A percentile compares a stretch with the other conserved stretches of the same genome.
Evolutionary conservation across 2,113 vertebrate species (phyloP).

Genomic region (Pedionomus torquatus): DNA sequence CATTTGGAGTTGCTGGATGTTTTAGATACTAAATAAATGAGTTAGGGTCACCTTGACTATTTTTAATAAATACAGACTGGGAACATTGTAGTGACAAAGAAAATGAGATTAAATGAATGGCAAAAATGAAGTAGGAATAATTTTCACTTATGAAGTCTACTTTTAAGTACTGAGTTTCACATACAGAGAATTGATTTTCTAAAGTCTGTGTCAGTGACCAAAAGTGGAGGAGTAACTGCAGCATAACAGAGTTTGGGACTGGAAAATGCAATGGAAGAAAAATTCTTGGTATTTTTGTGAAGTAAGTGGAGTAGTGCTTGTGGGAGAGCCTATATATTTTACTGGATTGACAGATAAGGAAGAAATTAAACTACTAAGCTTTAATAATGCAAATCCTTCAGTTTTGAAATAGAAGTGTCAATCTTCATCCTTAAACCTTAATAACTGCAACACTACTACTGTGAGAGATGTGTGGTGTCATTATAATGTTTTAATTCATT

Average conservation of each 20-base stretch:
- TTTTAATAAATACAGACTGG: neutral
- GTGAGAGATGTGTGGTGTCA: neutral
- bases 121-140: neutral
- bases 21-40: neutral
- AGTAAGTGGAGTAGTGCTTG: neutral
- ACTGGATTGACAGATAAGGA: neutral
- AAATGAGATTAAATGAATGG: neutral
- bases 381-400: constrained; percentile 30
- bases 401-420: constrained; percentile 3
- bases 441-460: neutral
- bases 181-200: neutral
- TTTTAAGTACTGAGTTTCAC: neutral
- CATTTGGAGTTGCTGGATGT: constrained; percentile 4
- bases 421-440: neutral
- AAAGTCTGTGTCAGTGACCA: neutral
- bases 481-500: constrained; percentile 2
- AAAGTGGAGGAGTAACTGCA: neutral
- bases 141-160: neutral
- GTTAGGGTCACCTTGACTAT: constrained; percentile 2
- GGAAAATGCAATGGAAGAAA: neutral
- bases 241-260: neutral
- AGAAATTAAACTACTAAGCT: neutral
- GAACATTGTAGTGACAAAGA: neutral
- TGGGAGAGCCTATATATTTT: neutral
- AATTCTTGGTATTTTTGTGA: neutral